Conservation (phyloP, 2,797 vertebrate species). For the Taeniopygia guttata region DNA sequence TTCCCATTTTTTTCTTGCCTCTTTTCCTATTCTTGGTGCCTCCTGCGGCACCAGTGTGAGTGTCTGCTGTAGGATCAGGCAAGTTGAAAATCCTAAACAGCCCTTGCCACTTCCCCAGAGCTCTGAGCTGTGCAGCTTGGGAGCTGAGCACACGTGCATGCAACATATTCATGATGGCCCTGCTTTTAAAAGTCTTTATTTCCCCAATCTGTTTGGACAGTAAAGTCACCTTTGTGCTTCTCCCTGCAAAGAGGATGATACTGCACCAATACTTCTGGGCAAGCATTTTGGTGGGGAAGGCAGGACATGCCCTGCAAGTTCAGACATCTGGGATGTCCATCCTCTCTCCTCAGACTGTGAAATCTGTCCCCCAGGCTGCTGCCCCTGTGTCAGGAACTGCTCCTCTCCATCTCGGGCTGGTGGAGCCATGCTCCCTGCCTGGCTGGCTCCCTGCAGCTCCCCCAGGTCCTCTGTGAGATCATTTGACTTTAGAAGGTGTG, state of each 20-base stretch:
- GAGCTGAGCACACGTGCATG: not conserved
- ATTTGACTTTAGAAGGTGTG: not conserved
- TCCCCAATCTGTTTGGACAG: not conserved
- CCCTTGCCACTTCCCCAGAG: not conserved
- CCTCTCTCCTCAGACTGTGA: not conserved
- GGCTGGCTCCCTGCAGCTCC: not conserved
- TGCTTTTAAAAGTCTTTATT: not conserved
- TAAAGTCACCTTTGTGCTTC: not conserved
- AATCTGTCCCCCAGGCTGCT: not conserved
- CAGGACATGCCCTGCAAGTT: not conserved
- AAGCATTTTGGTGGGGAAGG: not conserved
- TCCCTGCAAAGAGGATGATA: not conserved
- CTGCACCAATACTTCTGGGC: not conserved
- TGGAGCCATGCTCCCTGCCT: not conserved
- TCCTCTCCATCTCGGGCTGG: not conserved
- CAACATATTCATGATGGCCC: not conserved
- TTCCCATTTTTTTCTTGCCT: not conserved
- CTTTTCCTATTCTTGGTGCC: not conserved
- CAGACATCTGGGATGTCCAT: not conserved
- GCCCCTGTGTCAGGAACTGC: not conserved
- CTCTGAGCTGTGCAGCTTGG: not conserved
- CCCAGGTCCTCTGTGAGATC: not conserved
- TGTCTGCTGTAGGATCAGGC: not conserved
- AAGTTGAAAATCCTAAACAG: not conserved
- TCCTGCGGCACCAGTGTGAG: not conserved